Evolutionary conservation across 2,113 vertebrate genomes (phyloP).

Genomic region (Xiphorhynchus elegans): DNA sequence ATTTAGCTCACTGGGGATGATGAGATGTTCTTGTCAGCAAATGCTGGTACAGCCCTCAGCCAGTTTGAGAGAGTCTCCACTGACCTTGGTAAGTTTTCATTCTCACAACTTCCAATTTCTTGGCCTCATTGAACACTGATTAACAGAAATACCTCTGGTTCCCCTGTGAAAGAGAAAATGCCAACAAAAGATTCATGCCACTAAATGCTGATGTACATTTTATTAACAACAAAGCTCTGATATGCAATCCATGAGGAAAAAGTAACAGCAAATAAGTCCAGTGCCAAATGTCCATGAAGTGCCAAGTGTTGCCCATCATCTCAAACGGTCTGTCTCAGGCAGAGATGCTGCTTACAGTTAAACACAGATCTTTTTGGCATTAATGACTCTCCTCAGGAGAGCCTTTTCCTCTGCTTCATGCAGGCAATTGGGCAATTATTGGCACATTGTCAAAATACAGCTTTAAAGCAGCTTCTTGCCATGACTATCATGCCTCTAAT

Average conservation of each 20-base stretch:
- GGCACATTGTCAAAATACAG: not conserved
- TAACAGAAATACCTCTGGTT: not conserved
- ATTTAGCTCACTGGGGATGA: conserved; percentile 89
- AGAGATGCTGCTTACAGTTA: not conserved
- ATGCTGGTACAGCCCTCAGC: conserved; percentile 88
- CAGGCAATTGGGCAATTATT: not conserved
- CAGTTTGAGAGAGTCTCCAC: conserved; percentile 95
- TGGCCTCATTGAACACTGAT: not conserved
- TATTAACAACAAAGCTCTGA: not conserved
- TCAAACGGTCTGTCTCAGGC: not conserved
- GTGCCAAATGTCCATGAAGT: not conserved
- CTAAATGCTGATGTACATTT: not conserved
- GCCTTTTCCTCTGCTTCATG: not conserved
- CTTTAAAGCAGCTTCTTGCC: not conserved
- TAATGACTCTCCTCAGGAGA: not conserved
- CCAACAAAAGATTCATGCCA: not conserved
- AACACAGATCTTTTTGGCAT: not conserved
- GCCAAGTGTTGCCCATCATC: not conserved
- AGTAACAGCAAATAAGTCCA: not conserved
- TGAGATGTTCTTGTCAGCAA: conserved; percentile 88
- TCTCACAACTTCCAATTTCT: not conserved
- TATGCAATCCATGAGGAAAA: not conserved
- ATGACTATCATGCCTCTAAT: not conserved
- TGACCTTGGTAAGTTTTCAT: conserved; percentile 82
- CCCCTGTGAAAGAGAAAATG: not conserved